A percentile compares a stretch with the other conserved stretches of the same genome.
These are phyloP conservation scores for Pseudonaja textilis DNA, from an alignment of 2,113 vertebrate species.

Conservation along the genomic window DNA sequence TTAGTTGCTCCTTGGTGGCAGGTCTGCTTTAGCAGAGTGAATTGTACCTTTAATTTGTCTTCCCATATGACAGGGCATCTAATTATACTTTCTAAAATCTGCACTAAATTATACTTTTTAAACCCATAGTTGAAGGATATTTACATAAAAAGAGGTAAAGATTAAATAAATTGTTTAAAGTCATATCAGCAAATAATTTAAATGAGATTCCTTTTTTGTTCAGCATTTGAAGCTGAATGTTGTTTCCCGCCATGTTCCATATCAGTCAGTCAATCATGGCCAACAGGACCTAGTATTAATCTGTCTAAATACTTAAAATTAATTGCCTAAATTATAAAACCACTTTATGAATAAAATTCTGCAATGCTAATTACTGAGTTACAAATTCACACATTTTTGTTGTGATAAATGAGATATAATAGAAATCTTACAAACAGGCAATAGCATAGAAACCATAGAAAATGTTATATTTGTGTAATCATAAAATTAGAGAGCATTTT, in stretches of 20 bases:
- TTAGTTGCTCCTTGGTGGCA: slow-evolving; percentile 53
- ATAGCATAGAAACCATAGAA: background rate
- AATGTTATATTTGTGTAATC: background rate
- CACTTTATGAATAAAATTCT: background rate
- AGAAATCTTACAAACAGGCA: background rate
- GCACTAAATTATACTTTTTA: slow-evolving; percentile 68
- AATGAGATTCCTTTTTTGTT: slow-evolving; percentile 47
- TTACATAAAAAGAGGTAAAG: slow-evolving; percentile 69
- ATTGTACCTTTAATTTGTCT: slow-evolving; percentile 74
- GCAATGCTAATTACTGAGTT: background rate
- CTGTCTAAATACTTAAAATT: background rate
- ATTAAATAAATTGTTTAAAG: slow-evolving; percentile 75
- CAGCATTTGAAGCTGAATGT: slow-evolving; percentile 51
- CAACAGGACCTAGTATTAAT: slow-evolving; percentile 19
- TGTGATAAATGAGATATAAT: background rate
- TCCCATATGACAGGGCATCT: slow-evolving; percentile 67
- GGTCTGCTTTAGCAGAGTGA: slow-evolving; percentile 59
- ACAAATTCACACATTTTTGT: background rate
- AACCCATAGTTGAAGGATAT: slow-evolving; percentile 67
- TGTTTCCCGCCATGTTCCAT: slow-evolving; percentile 54
- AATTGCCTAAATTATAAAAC: background rate
- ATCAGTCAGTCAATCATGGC: slow-evolving; percentile 46
- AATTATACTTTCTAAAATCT: slow-evolving; percentile 74
- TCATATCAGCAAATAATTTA: slow-evolving; percentile 66
- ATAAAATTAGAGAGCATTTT: background rate